phyloP scores from a whole-genome alignment of 2,797 vertebrate species.

The Eulemur coronatus region DNA sequence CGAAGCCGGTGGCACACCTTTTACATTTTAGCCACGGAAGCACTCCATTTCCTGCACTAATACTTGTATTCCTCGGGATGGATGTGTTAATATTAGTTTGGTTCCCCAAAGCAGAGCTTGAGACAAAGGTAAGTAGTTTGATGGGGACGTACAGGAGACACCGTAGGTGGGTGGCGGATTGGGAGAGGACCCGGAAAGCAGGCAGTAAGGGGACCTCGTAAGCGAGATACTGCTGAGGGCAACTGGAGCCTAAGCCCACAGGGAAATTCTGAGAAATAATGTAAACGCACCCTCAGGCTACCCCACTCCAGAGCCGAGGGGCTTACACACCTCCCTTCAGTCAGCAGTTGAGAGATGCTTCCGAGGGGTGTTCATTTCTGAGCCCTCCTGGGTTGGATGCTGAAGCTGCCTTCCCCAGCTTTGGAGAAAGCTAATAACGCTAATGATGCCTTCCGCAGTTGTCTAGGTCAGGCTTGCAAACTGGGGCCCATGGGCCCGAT shows the following conservation, averaged over 20 bases:
- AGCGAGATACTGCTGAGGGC: too few relatives aligned
- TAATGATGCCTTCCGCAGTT: not conserved
- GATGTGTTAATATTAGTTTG: too few relatives aligned
- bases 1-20: not conserved
- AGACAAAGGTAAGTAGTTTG: not conserved
- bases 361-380: not conserved
- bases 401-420: not conserved
- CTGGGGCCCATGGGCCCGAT: not conserved
- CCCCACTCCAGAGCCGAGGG: not conserved
- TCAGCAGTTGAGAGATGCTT: accelerated
- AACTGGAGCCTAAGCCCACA: not conserved
- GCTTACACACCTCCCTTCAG: not conserved
- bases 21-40: not conserved
- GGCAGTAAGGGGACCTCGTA: not conserved
- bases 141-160: not conserved
- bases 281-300: not conserved
- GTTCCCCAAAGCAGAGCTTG: not conserved
- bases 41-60: not conserved
- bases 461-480: not conserved
- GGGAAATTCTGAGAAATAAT: not conserved
- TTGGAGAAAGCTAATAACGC: not conserved
- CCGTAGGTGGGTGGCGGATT: not conserved
- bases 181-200: not conserved
- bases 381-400: not conserved
- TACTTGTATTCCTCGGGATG: not conserved